Conservation (phyloP, 2,797 vertebrate species). For the Neosilurus mollespiculum region DNA sequence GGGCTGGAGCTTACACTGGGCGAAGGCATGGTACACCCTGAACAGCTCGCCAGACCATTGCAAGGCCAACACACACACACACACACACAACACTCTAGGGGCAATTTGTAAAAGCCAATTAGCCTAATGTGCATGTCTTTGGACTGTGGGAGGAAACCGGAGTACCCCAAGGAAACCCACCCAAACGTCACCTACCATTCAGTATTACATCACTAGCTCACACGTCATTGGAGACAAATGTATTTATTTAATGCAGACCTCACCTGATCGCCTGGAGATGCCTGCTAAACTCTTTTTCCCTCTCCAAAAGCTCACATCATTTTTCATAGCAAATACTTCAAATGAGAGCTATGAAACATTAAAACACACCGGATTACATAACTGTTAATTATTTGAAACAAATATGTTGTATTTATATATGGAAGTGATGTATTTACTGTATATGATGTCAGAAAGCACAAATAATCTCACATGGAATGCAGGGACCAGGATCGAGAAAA, state of each 20-base stretch:
- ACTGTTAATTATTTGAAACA: background rate
- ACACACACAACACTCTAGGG: too few relatives aligned
- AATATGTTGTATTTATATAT: background rate
- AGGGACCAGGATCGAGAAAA: constrained; percentile 87
- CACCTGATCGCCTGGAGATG: constrained; percentile 92
- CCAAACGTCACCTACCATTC: too few relatives aligned
- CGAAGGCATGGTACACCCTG: too few relatives aligned
- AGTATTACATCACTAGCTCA: background rate
- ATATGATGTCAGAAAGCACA: background rate
- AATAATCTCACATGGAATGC: constrained; percentile 87
- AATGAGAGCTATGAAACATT: constrained; percentile 83
- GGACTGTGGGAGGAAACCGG: too few relatives aligned
- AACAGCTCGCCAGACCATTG: too few relatives aligned
- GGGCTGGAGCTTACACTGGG: too few relatives aligned
- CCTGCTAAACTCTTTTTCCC: constrained; percentile 91
- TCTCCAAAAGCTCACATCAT: constrained; percentile 92
- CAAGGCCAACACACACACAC: too few relatives aligned
- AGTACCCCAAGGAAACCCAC: too few relatives aligned
- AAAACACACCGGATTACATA: background rate
- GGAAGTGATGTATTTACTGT: background rate
- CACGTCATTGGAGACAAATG: background rate
- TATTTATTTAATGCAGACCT: constrained; percentile 5
- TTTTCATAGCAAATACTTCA: constrained; percentile 95
- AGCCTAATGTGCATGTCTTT: too few relatives aligned
- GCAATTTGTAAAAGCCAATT: too few relatives aligned